phyloP scores from a whole-genome alignment of 2,888 invertebrate species.

The Sturmia bella region DNA sequence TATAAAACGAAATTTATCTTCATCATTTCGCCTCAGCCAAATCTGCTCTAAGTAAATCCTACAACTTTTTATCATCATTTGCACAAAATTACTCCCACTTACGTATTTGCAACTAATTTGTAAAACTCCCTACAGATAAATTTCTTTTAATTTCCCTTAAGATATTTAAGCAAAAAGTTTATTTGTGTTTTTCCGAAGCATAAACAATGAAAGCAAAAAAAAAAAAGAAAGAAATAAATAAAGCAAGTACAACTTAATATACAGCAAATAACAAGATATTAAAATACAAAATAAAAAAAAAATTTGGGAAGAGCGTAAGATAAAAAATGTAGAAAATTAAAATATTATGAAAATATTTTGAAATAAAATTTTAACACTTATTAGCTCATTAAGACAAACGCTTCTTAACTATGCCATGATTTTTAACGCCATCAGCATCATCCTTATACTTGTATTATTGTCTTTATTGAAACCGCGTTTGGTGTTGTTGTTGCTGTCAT shows the following conservation, averaged over 20 bases:
- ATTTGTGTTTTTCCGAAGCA: conserved; percentile 19
- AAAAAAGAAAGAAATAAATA: background rate
- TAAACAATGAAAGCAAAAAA: background rate
- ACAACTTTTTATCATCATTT: conserved; percentile 35
- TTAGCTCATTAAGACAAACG: conserved; percentile 43
- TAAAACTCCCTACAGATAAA: conserved; percentile 54
- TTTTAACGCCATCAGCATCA: conserved; percentile 35
- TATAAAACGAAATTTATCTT: background rate
- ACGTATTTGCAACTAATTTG: conserved; percentile 62
- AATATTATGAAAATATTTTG: conserved; percentile 50
- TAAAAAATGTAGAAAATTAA: conserved; percentile 30
- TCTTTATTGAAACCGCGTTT: conserved; percentile 13
- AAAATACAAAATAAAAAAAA: background rate
- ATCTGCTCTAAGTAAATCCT: background rate
- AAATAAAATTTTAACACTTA: conserved; percentile 56
- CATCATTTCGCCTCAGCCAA: background rate
- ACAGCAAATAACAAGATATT: conserved; percentile 1
- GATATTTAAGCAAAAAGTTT: conserved; percentile 57
- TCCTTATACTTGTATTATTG: no score
- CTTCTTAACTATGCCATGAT: conserved; percentile 56
- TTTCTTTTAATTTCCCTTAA: conserved; percentile 59
- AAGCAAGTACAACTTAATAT: background rate
- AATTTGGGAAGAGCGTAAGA: background rate
- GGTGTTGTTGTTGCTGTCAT: conserved; percentile 2
- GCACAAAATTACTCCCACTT: conserved; percentile 36